phyloP scores from a whole-genome alignment of 2,113 vertebrate genomes.

The rabbit (Oryctolagus cuniculus) region mOryCun1.1 NC_091438.1:80308501-80309000 shows the following conservation, averaged over 20 bases:
- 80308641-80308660: slow-evolving; percentile 83
- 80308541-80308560: slow-evolving; percentile 99
- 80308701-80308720: slow-evolving; percentile 80
- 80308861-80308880: neutral
- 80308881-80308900: neutral
- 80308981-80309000: neutral
- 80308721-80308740: slow-evolving; percentile 72
- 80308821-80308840: neutral
- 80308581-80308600: slow-evolving; percentile 94
- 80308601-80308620: slow-evolving; percentile 90
- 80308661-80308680: slow-evolving; percentile 86
- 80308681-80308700: slow-evolving; percentile 81
- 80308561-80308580: slow-evolving; percentile 95
- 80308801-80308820: slow-evolving; percentile 69
- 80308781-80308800: slow-evolving; percentile 69
- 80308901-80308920: neutral
- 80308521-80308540: slow-evolving; percentile 98
- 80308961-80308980: neutral
- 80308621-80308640: slow-evolving; percentile 94
- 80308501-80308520: slow-evolving; percentile 95
- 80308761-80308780: slow-evolving; percentile 69
- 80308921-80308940: neutral
- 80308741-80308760: slow-evolving; percentile 78
- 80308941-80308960: rapidly evolving
- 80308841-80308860: neutral